Conservation (phyloP, 2,888 invertebrate genomes). For the Amphiduros pacificus region DNA sequence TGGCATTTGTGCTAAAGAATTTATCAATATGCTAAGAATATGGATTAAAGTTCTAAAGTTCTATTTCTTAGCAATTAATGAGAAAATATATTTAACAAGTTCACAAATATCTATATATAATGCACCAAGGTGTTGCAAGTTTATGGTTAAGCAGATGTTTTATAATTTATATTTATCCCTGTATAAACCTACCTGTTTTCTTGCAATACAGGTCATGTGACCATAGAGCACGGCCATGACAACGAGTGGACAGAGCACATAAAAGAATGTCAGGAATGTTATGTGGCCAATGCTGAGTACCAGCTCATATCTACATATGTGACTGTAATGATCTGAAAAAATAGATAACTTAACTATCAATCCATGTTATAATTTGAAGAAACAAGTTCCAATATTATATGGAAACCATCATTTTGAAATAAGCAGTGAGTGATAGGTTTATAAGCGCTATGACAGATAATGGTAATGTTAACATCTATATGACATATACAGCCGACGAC, state of each 20-base stretch:
- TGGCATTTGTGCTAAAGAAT: too few relatives aligned
- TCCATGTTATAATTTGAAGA: neutral
- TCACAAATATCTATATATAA: neutral
- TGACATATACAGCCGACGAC: too few relatives aligned
- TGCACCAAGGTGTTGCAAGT: neutral
- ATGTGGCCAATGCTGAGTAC: constrained; percentile 29
- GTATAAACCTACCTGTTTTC: constrained; percentile 27
- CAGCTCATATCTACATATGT: constrained; percentile 32
- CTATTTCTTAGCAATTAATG: too few relatives aligned
- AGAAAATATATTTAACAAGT: too few relatives aligned
- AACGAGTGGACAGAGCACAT: constrained; percentile 28
- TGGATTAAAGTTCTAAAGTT: too few relatives aligned
- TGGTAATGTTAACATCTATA: too few relatives aligned
- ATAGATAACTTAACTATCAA: neutral
- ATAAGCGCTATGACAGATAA: too few relatives aligned
- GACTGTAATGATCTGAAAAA: constrained; percentile 26
- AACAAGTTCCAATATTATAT: too few relatives aligned
- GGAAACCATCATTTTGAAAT: too few relatives aligned
- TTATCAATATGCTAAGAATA: too few relatives aligned
- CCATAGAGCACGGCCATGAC: constrained; percentile 31
- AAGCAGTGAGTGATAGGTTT: too few relatives aligned
- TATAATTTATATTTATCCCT: neutral
- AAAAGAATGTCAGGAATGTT: constrained; percentile 23
- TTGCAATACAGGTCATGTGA: constrained; percentile 28
- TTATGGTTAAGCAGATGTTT: neutral